A percentile compares a stretch with the other conserved stretches of the same genome.
Conservation (phyloP, 64 coral and sea anemone species). For the Stylophora pistillata region DNA sequence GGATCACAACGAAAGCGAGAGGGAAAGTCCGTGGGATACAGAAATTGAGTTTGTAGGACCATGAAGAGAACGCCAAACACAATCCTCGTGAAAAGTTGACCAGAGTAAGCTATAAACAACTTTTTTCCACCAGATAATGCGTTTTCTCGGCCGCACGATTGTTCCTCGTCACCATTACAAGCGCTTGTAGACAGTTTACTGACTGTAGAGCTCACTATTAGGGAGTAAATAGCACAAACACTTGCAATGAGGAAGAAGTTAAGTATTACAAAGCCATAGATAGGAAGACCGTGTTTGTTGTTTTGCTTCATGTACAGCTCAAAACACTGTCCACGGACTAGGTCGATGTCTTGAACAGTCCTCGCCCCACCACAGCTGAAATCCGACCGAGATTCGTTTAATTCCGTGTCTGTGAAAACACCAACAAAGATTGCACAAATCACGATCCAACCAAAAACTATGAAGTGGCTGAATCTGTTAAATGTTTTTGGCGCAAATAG, state of each 20-base stretch:
- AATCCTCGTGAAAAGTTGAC: no score
- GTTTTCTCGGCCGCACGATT: neutral
- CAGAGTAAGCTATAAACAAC: no score
- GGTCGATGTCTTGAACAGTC: neutral
- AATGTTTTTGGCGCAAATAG: neutral
- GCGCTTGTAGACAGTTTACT: neutral
- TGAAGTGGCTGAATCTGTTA: neutral
- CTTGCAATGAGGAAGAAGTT: neutral
- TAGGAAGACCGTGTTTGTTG: neutral
- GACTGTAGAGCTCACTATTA: neutral
- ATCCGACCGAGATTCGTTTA: neutral
- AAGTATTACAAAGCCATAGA: neutral
- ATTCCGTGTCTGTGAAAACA: neutral
- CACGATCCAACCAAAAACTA: neutral
- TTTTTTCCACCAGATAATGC: no score
- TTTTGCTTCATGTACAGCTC: neutral
- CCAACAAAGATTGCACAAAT: neutral
- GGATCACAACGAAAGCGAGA: neutral
- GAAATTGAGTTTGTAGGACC: neutral
- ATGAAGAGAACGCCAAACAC: neutral
- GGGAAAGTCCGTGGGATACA: neutral
- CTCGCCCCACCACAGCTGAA: neutral
- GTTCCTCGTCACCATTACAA: neutral
- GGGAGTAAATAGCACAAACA: neutral
- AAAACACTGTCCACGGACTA: constrained; percentile 4